phyloP scores from a whole-genome alignment of 2,888 invertebrate species.

The Serrognathus titanus region DNA sequence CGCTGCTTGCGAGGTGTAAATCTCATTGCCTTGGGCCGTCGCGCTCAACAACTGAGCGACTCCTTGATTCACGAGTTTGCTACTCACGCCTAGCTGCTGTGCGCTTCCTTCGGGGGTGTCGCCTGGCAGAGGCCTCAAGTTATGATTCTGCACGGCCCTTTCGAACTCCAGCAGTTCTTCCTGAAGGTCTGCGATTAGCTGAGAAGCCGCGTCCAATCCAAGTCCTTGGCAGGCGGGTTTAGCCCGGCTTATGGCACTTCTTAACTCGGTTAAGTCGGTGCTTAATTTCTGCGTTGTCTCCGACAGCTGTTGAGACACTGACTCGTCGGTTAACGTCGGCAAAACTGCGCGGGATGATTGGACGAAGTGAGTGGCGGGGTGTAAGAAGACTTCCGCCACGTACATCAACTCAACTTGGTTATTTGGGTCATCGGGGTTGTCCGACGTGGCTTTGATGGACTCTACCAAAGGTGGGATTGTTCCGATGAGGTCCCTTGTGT shows the following conservation, averaged over 20 bases:
- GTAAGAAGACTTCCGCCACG: slow-evolving; percentile 72
- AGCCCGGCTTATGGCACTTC: slow-evolving; percentile 44
- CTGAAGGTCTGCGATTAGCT: slow-evolving; percentile 75
- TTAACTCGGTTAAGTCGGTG: slow-evolving; percentile 49
- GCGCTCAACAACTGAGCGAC: slow-evolving; percentile 85
- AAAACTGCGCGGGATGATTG: slow-evolving; percentile 76
- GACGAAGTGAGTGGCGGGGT: slow-evolving; percentile 68
- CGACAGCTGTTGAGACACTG: slow-evolving; percentile 71
- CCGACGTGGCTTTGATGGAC: slow-evolving; percentile 68
- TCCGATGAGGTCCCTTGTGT: slow-evolving; percentile 72
- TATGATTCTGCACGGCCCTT: slow-evolving; percentile 67
- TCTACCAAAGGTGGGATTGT: slow-evolving; percentile 79
- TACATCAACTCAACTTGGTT: slow-evolving; percentile 78
- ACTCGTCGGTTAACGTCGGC: slow-evolving; percentile 77
- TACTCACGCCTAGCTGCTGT: slow-evolving; percentile 57
- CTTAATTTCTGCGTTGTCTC: slow-evolving; percentile 68
- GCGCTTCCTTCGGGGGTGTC: slow-evolving; percentile 55
- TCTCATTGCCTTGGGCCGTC: slow-evolving; percentile 73
- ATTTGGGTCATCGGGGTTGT: slow-evolving; percentile 68
- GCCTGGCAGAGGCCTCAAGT: slow-evolving; percentile 79
- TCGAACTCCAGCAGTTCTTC: slow-evolving; percentile 80
- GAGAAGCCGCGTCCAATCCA: slow-evolving; percentile 83
- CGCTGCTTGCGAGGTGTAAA: slow-evolving; percentile 77
- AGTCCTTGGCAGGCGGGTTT: slow-evolving; percentile 69
- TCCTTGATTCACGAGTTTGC: slow-evolving; percentile 76